Percentiles rank a stretch among this genome's conserved stretches.
Conservation (phyloP, 1,140 invertebrate genomes). For the Gryon sp. region DNA sequence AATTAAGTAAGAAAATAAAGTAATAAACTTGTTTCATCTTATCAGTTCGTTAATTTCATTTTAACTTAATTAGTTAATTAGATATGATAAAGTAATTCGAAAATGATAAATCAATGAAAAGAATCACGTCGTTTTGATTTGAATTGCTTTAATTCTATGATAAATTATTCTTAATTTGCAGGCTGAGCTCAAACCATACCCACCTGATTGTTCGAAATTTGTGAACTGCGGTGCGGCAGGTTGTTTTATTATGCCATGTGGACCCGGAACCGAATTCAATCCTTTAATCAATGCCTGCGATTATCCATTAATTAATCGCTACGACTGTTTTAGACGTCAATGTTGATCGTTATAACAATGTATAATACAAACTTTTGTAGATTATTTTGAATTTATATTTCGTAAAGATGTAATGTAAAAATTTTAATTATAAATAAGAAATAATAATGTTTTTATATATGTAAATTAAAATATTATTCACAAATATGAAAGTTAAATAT, state of each 20-base stretch:
- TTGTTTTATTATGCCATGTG: conserved; percentile 15
- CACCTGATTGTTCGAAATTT: conserved; percentile 20
- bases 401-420: not conserved
- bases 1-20: too few relatives aligned
- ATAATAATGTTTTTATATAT: too few relatives aligned
- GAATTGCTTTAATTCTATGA: not conserved
- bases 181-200: not conserved
- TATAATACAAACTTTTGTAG: not conserved
- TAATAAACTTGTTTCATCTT: too few relatives aligned
- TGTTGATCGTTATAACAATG: not conserved
- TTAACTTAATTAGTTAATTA: too few relatives aligned
- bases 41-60: too few relatives aligned
- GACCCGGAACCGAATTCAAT: conserved; percentile 22
- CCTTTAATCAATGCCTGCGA: conserved; percentile 11
- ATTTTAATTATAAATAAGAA: too few relatives aligned
- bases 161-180: conserved; percentile 1
- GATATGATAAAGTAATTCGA: too few relatives aligned
- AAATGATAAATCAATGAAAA: too few relatives aligned
- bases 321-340: not conserved
- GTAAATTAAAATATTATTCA: too few relatives aligned
- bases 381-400: too few relatives aligned
- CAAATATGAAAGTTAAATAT: too few relatives aligned
- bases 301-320: conserved; percentile 4
- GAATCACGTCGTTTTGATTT: not conserved
- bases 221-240: not conserved